Base-by-base conservation (phyloP, 2,797 vertebrate species). In the Onychomys torridus region DNA sequence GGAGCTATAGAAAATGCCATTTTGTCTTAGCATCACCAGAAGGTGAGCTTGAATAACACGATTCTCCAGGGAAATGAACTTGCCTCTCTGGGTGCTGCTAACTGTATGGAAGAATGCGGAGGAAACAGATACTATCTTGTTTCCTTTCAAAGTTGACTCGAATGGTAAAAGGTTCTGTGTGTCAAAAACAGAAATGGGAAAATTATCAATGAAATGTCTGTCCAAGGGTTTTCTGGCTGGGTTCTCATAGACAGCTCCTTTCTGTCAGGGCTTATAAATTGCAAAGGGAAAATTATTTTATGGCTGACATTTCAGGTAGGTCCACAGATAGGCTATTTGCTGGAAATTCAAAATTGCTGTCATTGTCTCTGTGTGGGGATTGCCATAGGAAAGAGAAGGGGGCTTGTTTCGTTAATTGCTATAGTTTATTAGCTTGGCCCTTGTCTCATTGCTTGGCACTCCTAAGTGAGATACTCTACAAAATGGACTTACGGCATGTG, bases 241-340 rank as follows among this genome's bases (percentile, higher is more conserved):
- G 49, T 61, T 93, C 77, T 92, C 11, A 4, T 6, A 34, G 91
- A 65, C 46, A 32, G 23, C 67, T 65, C 52, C 67, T 95, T 78
- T 85, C 71, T 82, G 84, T 83, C 84, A 49, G 81, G 7, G 85
- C 90, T 97, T 86, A 59, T 90, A 92, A 77, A 40, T 77, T 83
- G n/a, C 73, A 96, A 89, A 92, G 78, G 43, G 84, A 92, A 95
- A 96, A 90, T 81, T 78, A 63, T 83, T 97, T 93, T 69, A 59
- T 46, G 79, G 23, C 63, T 91, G 83, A 57, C 75, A 55, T 94
- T 96, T 93, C 67, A 10, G 71, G 77, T 52, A 14, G n/a, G 34
- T 73, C 27, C 37, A 8, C 55, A 10, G 93, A 90, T 90, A 77
- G 61, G 29, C 52, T 55, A 34, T 69, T 95, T 82, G 52, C 76